Base-by-base conservation (phyloP, 2,797 vertebrate species). In the Liasis olivaceus region DNA sequence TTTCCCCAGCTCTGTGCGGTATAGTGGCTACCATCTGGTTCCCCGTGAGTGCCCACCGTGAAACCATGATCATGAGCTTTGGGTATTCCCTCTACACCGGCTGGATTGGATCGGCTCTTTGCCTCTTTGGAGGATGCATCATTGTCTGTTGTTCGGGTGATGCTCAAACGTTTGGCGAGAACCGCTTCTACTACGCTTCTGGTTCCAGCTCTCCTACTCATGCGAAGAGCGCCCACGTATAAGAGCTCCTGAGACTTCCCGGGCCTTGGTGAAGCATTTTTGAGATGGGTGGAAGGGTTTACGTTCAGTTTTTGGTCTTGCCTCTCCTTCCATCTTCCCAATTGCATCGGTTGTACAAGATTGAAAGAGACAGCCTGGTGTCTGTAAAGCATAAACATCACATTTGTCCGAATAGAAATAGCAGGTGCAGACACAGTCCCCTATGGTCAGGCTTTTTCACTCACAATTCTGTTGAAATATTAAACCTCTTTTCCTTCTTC, bases 171-270 rank as follows among this genome's bases (percentile, higher is more conserved):
- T 99, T 98, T 64, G 98, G 98, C 15, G 99, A 99, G 94, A 99
- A 98, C 94, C 98, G 98, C 47, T 99, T 99, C 98, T 99, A 99
- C 98, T 99, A 99, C 64, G 98, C 98, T 90, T 99, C 99, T 2
- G 98, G 98, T 0, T 97, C 98, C 77, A 97, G 98, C 88, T 98
- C 98, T n/a, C 98, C 98, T 0, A 99, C 99, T 95, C 99, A 99
- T 0, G 99, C 99, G 93, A 99, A 99, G 97, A 99, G 99, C 1
- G 99, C 99, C 11, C 99, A 99, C 2, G 99, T 99, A 93, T 99
- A 98, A 98, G 94, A 8, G 84, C 72, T 81, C 60, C 59, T 5
- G 90, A 91, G 94, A 91, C 0, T 47, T 60, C 94, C 94, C 42
- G 0, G 86, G 94, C 96, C 94, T 94, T 87, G 2, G 2, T 58